phyloP scores from a whole-genome alignment of 2,888 invertebrate species.

The Eupithecia insigniata region DNA sequence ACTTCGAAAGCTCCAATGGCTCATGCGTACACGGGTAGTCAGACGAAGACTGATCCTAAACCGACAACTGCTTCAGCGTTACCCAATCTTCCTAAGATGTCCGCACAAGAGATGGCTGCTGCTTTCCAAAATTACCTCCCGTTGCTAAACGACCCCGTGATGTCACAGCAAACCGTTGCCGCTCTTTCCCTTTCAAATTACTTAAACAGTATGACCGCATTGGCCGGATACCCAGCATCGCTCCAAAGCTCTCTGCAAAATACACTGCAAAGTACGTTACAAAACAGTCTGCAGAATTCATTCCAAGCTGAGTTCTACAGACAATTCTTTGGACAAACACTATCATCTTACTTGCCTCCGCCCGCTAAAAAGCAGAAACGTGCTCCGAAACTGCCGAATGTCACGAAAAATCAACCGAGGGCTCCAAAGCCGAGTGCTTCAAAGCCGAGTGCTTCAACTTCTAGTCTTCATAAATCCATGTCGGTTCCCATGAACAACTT shows the following conservation, averaged over 20 bases:
- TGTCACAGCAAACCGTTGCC: slow-evolving; percentile 72
- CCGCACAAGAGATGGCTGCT: slow-evolving; percentile 68
- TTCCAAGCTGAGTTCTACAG: slow-evolving; percentile 79
- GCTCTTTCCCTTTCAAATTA: slow-evolving; percentile 67
- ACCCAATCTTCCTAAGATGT: slow-evolving; percentile 64
- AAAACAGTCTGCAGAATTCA: slow-evolving; percentile 64
- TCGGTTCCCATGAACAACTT: slow-evolving; percentile 36
- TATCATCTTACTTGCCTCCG: slow-evolving; percentile 64
- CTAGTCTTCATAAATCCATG: slow-evolving; percentile 45
- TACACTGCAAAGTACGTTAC: slow-evolving; percentile 63
- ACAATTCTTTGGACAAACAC: slow-evolving; percentile 68
- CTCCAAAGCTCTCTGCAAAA: slow-evolving; percentile 53
- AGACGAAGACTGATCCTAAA: slow-evolving; percentile 59
- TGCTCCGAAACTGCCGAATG: slow-evolving; percentile 60
- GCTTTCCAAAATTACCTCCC: slow-evolving; percentile 74
- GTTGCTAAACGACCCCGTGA: slow-evolving; percentile 67
- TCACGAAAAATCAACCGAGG: slow-evolving; percentile 29
- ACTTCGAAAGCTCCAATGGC: slow-evolving; percentile 48
- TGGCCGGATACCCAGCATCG: slow-evolving; percentile 63
- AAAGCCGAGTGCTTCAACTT: slow-evolving; percentile 30
- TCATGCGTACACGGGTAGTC: slow-evolving; percentile 34
- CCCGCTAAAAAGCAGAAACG: slow-evolving; percentile 73
- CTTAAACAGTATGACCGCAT: slow-evolving; percentile 68
- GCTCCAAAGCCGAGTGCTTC: slow-evolving; percentile 18
- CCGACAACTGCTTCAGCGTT: slow-evolving; percentile 44